Evolutionary conservation across 1,140 invertebrate species (phyloP).

Genomic region (Pteromalus puparum): DNA sequence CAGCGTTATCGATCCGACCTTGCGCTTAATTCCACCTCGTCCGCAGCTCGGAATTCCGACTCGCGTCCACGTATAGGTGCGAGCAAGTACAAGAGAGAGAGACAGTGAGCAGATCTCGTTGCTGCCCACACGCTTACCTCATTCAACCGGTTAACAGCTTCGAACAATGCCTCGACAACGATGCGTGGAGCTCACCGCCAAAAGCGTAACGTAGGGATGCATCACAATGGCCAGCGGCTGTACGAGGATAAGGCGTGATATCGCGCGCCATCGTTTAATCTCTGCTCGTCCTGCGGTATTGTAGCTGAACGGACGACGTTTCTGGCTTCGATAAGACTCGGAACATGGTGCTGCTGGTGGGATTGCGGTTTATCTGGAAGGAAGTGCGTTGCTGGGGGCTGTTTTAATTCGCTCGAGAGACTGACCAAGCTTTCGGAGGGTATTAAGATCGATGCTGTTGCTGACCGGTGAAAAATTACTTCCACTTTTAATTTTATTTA

Average conservation of each 20-base stretch:
- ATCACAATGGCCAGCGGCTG: not conserved
- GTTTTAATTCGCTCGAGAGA: not conserved
- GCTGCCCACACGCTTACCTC: not conserved
- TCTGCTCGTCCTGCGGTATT: not conserved
- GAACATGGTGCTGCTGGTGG: too few species aligned
- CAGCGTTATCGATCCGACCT: constrained; percentile 37
- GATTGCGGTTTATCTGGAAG: too few species aligned
- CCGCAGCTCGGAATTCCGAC: not conserved
- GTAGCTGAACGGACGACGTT: not conserved
- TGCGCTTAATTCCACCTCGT: constrained; percentile 22
- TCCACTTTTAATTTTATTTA: not conserved
- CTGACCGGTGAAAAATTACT: not conserved
- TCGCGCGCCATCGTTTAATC: not conserved
- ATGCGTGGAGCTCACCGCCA: not conserved
- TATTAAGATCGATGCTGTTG: not conserved
- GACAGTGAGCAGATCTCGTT: not conserved
- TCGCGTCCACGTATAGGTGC: not conserved
- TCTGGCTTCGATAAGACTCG: too few species aligned
- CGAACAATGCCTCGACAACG: not conserved
- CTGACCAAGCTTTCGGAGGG: not conserved
- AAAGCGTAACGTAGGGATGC: not conserved
- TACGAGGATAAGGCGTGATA: not conserved
- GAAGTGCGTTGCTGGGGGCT: not conserved
- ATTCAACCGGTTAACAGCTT: not conserved
- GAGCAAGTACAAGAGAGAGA: not conserved